phyloP scores from a whole-genome alignment of 92 coral and sea anemone genomes.

The Palythoa heliodiscus region DNA sequence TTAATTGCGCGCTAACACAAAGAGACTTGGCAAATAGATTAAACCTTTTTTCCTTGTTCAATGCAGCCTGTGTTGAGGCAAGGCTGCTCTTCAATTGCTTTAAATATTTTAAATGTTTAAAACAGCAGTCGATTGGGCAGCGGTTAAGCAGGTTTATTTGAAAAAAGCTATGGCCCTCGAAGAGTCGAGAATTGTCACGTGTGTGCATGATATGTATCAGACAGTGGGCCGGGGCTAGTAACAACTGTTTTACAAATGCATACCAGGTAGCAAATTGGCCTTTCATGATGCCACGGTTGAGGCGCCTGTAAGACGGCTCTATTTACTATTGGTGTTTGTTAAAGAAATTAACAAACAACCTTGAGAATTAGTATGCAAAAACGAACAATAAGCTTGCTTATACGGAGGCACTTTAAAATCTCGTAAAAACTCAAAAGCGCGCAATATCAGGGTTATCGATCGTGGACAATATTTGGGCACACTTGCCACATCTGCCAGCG shows the following conservation, averaged over 20 bases:
- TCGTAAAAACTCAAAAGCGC: neutral
- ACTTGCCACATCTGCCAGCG: too few species aligned
- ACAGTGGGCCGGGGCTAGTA: neutral
- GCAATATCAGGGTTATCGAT: slow-evolving; percentile 8
- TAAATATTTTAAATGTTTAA: neutral
- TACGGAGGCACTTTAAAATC: slow-evolving; percentile 13
- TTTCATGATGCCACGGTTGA: slow-evolving; percentile 48
- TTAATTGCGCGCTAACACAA: neutral
- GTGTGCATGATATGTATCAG: neutral
- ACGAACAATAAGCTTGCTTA: neutral
- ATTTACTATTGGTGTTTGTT: slow-evolving; percentile 61
- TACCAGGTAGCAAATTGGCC: slow-evolving; percentile 44
- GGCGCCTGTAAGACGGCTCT: slow-evolving; percentile 79
- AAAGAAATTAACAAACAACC: slow-evolving; percentile 63
- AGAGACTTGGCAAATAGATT: neutral
- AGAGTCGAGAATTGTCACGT: neutral
- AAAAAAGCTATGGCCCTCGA: neutral
- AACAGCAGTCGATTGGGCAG: neutral
- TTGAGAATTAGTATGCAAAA: slow-evolving; percentile 23
- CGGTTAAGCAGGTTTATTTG: neutral
- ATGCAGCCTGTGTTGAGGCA: neutral
- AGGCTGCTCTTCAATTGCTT: neutral
- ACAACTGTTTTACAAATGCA: slow-evolving; percentile 18
- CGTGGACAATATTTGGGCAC: neutral
- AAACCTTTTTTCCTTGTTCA: neutral